A percentile compares a stretch with the other conserved stretches of the same genome.
Evolutionary conservation across 2,797 vertebrate species (phyloP).

Genomic region (Gallirallus australis): DNA sequence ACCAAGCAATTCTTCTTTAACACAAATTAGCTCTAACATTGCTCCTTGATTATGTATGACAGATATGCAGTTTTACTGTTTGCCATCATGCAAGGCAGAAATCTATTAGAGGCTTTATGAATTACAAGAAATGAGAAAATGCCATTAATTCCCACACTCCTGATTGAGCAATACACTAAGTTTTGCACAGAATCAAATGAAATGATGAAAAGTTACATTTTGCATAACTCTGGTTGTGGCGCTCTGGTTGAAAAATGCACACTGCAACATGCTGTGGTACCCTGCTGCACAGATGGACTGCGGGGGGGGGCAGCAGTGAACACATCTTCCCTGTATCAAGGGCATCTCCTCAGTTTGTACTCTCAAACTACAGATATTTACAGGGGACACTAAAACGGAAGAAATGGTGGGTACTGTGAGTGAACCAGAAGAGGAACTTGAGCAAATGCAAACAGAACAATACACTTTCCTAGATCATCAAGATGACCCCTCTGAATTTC

Average conservation of each 20-base stretch:
- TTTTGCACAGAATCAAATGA: background rate
- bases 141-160: background rate
- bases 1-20: slow-evolving; percentile 47
- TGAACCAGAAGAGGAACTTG: background rate
- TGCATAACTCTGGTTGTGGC: background rate
- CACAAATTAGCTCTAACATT: slow-evolving; percentile 59
- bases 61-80: slow-evolving; percentile 15
- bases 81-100: background rate
- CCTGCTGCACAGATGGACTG: background rate
- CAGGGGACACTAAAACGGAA: background rate
- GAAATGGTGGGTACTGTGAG: background rate
- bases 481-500: background rate
- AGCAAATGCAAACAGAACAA: background rate
- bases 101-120: slow-evolving; percentile 27
- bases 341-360: background rate
- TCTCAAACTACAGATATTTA: background rate
- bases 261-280: background rate
- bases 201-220: background rate
- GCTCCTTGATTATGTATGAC: slow-evolving; percentile 63
- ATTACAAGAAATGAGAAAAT: slow-evolving; percentile 47
- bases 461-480: background rate
- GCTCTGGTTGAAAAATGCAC: background rate
- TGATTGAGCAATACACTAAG: background rate
- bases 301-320: background rate
- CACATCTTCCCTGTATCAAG: background rate